Evolutionary conservation across 2,797 vertebrate genomes (phyloP), one percentile per base, ranked within the genome.

Genomic region (Adelosebastes latens): DNA sequence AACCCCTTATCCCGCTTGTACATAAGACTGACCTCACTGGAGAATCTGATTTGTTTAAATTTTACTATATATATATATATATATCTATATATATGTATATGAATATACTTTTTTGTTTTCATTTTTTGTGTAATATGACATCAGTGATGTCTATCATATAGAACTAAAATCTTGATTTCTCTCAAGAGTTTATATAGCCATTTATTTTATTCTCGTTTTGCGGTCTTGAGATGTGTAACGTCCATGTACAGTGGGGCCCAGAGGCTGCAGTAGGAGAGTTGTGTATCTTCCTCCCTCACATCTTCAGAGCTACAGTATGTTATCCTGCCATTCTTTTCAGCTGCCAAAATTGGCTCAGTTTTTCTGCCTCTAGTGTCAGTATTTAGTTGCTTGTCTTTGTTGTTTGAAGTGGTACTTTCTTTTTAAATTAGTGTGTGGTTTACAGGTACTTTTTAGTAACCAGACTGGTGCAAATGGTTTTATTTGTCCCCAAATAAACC

Each of bases 91-190:
- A 67, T 94, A 84, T 87, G 75, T 94, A 94, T 92, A 93, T 91
- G 82, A 79, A 91, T 91, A 92, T 93, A 92, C 87, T 89, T 89
- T 90, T 91, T 92, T 89, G 83, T 89, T 94, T 95, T 91, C 83
- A 84, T 93, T 92, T 81, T 93, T 94, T 97, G 95, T 96, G 95
- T 96, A 96, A 95, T 99, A 99, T 98, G 98, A 99, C 98, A 98
- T 99, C 98, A 99, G 97, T 99, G 98, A 99, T 99, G 98, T 99
- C 98, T 97, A 80, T 97, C 97, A 97, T 98, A 97, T 96, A 98
- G 97, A 98, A 97, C 97, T 97, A 97, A 93, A 95, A 97, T 99
- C 98, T 99, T 99, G 98, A 97, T 99, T 99, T 99, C 96, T 97
- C 96, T 97, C 98, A 99, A 99, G 98, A 99, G 96, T 98, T 95